phyloP scores from a whole-genome alignment of 2,888 invertebrate species.

The Watsonalla cultraria region DNA sequence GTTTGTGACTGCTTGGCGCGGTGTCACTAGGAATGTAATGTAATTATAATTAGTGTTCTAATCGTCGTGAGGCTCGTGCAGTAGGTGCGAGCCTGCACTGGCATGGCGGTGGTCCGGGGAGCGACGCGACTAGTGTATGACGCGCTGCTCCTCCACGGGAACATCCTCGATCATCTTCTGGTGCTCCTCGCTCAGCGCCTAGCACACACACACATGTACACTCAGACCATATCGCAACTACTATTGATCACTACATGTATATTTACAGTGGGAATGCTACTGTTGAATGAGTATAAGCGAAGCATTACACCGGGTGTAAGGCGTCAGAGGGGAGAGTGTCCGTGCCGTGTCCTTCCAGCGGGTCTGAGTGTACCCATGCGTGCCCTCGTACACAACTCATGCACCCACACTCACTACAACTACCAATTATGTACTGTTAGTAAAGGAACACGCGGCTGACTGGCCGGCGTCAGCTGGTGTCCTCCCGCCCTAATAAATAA shows the following conservation, averaged over 20 bases:
- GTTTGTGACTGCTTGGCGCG: too few relatives aligned
- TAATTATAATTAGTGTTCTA: too few relatives aligned
- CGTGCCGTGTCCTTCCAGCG: background rate
- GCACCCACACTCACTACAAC: constrained; percentile 2
- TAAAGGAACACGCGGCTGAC: too few relatives aligned
- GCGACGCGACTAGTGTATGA: constrained; percentile 48
- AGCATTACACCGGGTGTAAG: background rate
- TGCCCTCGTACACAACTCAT: constrained; percentile 9
- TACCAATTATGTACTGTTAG: too few relatives aligned
- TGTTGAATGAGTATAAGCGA: background rate
- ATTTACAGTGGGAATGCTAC: background rate
- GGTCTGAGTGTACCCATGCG: constrained; percentile 33
- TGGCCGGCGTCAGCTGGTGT: too few relatives aligned
- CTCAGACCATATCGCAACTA: constrained; percentile 15
- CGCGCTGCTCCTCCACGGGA: constrained; percentile 53
- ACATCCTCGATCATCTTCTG: constrained; percentile 84
- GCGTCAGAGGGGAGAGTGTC: too few relatives aligned
- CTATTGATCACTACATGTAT: background rate
- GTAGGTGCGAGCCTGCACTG: too few relatives aligned
- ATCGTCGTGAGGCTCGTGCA: too few relatives aligned
- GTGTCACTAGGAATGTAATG: too few relatives aligned
- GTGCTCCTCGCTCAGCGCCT: constrained; percentile 92
- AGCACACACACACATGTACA: constrained; percentile 36
- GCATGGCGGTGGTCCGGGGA: too few relatives aligned
- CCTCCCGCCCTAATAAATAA: too few relatives aligned